A percentile compares a stretch with the other conserved stretches of the same genome.
Conservation (phyloP, 2,113 vertebrate genomes). For the Tonatia bakeri region DNA sequence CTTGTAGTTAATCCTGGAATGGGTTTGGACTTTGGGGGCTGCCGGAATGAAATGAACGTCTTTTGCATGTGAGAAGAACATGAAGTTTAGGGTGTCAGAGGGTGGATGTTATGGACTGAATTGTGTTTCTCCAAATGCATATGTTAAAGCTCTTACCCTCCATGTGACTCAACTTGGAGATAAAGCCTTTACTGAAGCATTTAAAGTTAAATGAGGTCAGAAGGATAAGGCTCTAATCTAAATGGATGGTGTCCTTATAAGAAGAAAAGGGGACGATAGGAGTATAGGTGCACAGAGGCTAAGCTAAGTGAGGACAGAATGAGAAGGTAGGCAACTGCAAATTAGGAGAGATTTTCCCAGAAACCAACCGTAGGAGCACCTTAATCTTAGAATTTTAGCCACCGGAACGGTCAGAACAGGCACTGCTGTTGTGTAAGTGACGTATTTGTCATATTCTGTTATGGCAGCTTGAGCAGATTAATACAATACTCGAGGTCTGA, state of each 20-base stretch:
- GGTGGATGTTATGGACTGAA: not conserved
- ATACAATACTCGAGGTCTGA: not conserved
- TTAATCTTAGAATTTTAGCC: not conserved
- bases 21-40: not conserved
- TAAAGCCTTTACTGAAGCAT: not conserved
- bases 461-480: not conserved
- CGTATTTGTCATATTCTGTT: not conserved
- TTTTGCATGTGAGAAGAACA: not conserved
- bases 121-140: not conserved
- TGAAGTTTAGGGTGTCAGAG: not conserved
- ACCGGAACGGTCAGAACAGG: not conserved
- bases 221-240: not conserved
- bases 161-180: not conserved
- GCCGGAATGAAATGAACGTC: not conserved
- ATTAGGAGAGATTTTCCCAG: not conserved
- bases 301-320: not conserved
- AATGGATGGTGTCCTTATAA: not conserved
- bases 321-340: not conserved
- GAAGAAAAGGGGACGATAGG: not conserved
- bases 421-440: not conserved
- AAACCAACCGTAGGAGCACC: not conserved
- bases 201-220: not conserved
- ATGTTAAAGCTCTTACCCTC: not conserved
- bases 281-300: not conserved
- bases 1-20: not conserved